Conservation (phyloP, 2,113 vertebrate genomes). For the Cariama cristata region DNA sequence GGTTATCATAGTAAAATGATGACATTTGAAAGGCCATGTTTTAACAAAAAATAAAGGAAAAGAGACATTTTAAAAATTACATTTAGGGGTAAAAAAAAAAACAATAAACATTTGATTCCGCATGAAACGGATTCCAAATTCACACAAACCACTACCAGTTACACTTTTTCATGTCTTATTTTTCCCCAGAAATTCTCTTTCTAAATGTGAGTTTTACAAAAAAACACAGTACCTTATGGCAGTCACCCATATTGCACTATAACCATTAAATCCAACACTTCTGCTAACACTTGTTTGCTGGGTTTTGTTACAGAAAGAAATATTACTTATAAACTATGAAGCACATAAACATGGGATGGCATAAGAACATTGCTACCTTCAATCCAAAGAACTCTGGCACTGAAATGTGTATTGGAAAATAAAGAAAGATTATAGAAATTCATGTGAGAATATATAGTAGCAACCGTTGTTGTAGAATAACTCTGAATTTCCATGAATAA, state of each 20-base stretch:
- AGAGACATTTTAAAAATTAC: background rate
- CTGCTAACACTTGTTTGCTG: background rate
- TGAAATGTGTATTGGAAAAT: background rate
- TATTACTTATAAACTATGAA: background rate
- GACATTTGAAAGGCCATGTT: background rate
- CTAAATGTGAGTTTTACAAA: background rate
- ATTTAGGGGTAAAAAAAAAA: rapidly evolving
- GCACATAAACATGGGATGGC: background rate
- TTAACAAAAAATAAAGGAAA: background rate
- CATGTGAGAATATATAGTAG: background rate
- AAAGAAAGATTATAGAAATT: background rate
- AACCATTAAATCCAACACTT: background rate
- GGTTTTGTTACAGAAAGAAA: background rate
- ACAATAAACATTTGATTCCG: background rate
- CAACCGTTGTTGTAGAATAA: background rate
- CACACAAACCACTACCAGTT: background rate
- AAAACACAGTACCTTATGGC: background rate
- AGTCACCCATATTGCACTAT: background rate
- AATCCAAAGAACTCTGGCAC: background rate
- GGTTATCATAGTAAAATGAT: background rate
- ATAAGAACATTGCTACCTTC: background rate
- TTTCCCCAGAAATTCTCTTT: background rate
- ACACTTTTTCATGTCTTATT: background rate
- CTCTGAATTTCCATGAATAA: background rate
- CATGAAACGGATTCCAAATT: background rate